A percentile compares a stretch with the other conserved stretches of the same genome.
Evolutionary conservation across 1,140 invertebrate species (phyloP).

Genomic region (Eupeodes corollae): DNA sequence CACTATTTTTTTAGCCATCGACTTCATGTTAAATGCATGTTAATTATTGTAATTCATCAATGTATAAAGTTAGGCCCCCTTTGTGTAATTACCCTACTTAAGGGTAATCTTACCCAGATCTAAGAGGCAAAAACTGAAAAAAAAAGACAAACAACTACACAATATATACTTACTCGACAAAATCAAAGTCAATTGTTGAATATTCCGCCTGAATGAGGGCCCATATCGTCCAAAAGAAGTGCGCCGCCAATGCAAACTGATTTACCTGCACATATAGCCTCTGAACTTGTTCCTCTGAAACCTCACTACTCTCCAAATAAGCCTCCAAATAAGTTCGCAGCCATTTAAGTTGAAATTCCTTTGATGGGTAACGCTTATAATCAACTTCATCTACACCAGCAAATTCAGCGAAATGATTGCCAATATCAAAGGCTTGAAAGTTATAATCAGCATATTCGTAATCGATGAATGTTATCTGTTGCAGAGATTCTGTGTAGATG

Average conservation of each 20-base stretch:
- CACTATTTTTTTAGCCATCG: no score
- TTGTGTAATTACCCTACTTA: neutral
- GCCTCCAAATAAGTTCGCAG: slow-evolving; percentile 60
- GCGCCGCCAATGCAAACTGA: slow-evolving; percentile 65
- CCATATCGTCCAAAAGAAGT: slow-evolving; percentile 92
- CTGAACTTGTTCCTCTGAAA: slow-evolving; percentile 51
- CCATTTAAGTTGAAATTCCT: slow-evolving; percentile 74
- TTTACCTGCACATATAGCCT: slow-evolving; percentile 65
- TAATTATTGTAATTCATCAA: no score
- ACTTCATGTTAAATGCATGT: no score
- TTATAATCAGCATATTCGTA: slow-evolving; percentile 94
- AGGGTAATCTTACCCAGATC: slow-evolving; percentile 2
- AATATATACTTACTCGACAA: slow-evolving; percentile 66
- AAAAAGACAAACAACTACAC: no score
- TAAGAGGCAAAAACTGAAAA: no score
- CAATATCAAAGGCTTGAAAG: slow-evolving; percentile 93
- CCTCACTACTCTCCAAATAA: slow-evolving; percentile 40
- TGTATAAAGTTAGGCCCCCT: no score
- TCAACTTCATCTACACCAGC: slow-evolving; percentile 74
- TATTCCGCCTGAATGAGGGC: slow-evolving; percentile 79
- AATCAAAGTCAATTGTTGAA: slow-evolving; percentile 91
- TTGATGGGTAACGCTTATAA: slow-evolving; percentile 65
- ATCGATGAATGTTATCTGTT: slow-evolving; percentile 85
- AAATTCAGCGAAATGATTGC: slow-evolving; percentile 97
- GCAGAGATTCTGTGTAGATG: slow-evolving; percentile 61